These are phyloP conservation scores for Pseudomugil tenellus DNA, from an alignment of 2,797 vertebrate species.

Conservation along the genomic window DNA sequence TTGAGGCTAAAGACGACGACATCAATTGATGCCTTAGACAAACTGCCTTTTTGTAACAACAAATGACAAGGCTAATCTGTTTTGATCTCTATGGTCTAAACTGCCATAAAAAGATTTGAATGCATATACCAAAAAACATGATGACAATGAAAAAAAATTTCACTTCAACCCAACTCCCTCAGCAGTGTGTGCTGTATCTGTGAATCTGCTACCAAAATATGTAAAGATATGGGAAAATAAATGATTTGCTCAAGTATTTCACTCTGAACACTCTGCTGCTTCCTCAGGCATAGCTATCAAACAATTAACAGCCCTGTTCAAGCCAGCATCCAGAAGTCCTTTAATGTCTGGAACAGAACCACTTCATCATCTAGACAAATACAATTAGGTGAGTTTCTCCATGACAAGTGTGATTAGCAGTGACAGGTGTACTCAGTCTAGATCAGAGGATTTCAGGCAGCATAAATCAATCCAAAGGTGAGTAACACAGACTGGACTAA, in stretches of 20 bases:
- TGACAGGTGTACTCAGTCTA: constrained; percentile 72
- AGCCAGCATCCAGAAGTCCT: constrained; percentile 38
- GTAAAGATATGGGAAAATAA: not conserved
- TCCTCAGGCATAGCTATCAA: constrained; percentile 31
- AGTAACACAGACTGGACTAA: constrained; percentile 63
- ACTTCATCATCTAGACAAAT: constrained; percentile 78
- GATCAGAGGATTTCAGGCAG: constrained; percentile 68
- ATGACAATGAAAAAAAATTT: constrained; percentile 16
- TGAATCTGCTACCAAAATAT: not conserved
- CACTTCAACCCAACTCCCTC: constrained; percentile 4
- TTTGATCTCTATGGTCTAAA: constrained; percentile 57
- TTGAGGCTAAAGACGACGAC: constrained; percentile 69
- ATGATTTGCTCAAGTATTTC: constrained; percentile 20
- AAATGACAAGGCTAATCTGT: constrained; percentile 57
- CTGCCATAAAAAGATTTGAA: constrained; percentile 26
- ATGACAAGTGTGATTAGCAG: constrained; percentile 68
- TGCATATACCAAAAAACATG: constrained; percentile 24
- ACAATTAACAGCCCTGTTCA: constrained; percentile 33
- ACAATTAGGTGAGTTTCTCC: constrained; percentile 67
- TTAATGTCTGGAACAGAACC: constrained; percentile 65
- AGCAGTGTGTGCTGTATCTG: not conserved
- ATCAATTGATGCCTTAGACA: constrained; percentile 60
- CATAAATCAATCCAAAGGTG: constrained; percentile 73
- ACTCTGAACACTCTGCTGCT: constrained; percentile 16
- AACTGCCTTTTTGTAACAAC: constrained; percentile 57